Conservation (phyloP, 1,140 invertebrate genomes). For the Drosophila busckii region DNA sequence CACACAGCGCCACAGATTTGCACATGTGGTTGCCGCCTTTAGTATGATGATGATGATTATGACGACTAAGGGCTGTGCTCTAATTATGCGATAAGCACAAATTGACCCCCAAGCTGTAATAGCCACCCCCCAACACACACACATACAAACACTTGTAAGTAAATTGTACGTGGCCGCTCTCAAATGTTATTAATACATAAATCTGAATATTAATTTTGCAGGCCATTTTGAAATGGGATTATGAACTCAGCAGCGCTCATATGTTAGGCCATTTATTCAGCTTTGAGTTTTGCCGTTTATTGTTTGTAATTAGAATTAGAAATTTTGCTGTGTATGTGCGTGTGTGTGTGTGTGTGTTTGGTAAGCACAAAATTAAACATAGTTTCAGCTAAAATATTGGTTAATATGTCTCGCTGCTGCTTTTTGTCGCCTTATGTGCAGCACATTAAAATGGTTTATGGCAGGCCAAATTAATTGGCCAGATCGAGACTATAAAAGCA, state of each 20-base stretch:
- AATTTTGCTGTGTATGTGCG: constrained; percentile 31
- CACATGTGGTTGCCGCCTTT: constrained; percentile 46
- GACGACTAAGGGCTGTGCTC: constrained; percentile 5
- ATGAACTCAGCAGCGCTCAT: constrained; percentile 41
- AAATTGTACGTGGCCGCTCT: constrained; percentile 1
- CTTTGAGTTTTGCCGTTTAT: constrained; percentile 46
- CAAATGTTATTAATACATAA: constrained; percentile 71
- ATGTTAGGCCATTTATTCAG: constrained; percentile 46
- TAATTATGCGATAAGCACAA: constrained; percentile 71
- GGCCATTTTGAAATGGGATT: constrained; percentile 37
- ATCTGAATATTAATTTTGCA: constrained; percentile 68
- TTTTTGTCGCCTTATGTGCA: constrained; percentile 55
- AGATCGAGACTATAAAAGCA: too few relatives aligned
- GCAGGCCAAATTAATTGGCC: constrained; percentile 34
- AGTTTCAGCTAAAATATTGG: constrained; percentile 45
- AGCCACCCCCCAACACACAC: neutral
- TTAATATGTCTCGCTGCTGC: constrained; percentile 49
- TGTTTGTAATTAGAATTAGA: constrained; percentile 70
- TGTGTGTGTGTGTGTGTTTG: neutral
- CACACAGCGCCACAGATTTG: constrained; percentile 21
- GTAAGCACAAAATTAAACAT: constrained; percentile 64
- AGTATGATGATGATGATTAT: constrained; percentile 26
- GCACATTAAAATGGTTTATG: constrained; percentile 50
- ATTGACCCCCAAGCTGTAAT: constrained; percentile 45
- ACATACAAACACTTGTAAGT: neutral